These are phyloP conservation scores for Bufo bufo DNA, from an alignment of 2,113 vertebrate genomes.

Conservation along the genomic window DNA sequence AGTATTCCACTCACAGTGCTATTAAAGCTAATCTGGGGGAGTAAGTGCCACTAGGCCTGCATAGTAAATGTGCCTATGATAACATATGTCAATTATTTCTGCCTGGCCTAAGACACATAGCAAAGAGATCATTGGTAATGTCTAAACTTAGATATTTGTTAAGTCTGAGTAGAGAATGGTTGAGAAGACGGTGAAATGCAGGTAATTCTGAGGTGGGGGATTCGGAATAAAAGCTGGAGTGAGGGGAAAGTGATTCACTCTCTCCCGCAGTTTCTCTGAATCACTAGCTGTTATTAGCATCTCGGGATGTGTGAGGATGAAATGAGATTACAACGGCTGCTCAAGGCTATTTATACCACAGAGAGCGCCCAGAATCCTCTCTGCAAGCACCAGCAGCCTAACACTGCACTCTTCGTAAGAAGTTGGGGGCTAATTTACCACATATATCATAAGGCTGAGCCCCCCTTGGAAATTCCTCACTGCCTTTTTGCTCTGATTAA, in stretches of 20 bases:
- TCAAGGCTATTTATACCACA: slow-evolving; percentile 48
- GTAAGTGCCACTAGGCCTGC: not conserved
- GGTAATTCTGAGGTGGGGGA: slow-evolving; percentile 1
- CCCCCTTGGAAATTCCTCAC: not conserved
- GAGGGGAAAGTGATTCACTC: slow-evolving; percentile 40
- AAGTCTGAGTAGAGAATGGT: not conserved
- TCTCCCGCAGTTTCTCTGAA: slow-evolving; percentile 40
- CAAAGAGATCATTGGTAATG: not conserved
- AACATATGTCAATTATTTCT: not conserved
- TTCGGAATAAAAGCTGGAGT: slow-evolving; percentile 14
- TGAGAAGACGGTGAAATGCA: not conserved
- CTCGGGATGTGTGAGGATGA: slow-evolving; percentile 48
- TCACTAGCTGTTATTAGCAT: slow-evolving; percentile 56
- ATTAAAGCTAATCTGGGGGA: not conserved
- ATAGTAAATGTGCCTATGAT: not conserved
- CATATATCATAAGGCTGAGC: not conserved
- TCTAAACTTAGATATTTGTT: not conserved
- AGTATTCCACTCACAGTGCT: not conserved
- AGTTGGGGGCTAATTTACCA: not conserved
- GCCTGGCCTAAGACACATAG: not conserved
- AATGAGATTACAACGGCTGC: slow-evolving; percentile 52
- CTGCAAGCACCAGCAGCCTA: slow-evolving; percentile 16
- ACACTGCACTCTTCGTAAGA: not conserved
- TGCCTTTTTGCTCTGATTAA: slow-evolving; percentile 37
- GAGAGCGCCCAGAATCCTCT: slow-evolving; percentile 47